Evolutionary conservation across 2,888 invertebrate species (phyloP).

Genomic region (Capitulum mitella): DNA sequence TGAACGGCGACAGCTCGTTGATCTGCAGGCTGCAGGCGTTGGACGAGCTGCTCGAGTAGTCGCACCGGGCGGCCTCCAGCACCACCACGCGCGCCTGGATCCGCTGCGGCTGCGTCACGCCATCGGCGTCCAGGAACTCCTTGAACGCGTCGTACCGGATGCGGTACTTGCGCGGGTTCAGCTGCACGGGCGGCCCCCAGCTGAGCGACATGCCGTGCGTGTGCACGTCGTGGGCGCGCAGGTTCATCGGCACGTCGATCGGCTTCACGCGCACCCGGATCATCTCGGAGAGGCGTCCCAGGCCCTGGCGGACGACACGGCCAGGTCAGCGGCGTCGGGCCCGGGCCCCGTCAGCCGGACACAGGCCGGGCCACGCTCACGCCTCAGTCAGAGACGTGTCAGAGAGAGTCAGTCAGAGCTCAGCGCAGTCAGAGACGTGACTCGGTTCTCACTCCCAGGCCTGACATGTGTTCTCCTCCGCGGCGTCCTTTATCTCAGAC

Average conservation of each 20-base stretch:
- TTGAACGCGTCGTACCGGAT: slow-evolving; percentile 74
- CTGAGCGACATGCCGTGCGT: slow-evolving; percentile 88
- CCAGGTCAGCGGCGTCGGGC: too few relatives aligned
- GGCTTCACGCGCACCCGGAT: slow-evolving; percentile 83
- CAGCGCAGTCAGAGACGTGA: too few relatives aligned
- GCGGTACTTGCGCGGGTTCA: slow-evolving; percentile 81
- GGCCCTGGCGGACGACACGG: slow-evolving; percentile 46
- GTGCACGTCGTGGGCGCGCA: slow-evolving; percentile 81
- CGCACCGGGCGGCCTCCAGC: slow-evolving; percentile 42
- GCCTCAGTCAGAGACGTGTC: too few relatives aligned
- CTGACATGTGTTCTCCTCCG: too few relatives aligned
- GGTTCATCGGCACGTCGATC: slow-evolving; percentile 81
- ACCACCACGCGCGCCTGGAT: slow-evolving; percentile 62
- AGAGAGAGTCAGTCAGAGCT: too few relatives aligned
- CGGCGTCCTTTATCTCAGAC: too few relatives aligned
- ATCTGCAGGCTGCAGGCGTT: slow-evolving; percentile 66
- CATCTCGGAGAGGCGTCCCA: slow-evolving; percentile 80
- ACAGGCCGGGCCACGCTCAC: too few relatives aligned
- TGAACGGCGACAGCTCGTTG: slow-evolving; percentile 83
- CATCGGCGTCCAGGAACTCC: slow-evolving; percentile 88
- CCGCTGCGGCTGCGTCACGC: slow-evolving; percentile 75
- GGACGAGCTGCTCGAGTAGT: slow-evolving; percentile 49
- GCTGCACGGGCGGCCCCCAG: slow-evolving; percentile 80
- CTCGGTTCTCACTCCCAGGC: too few relatives aligned
- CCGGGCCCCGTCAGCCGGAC: too few relatives aligned